A percentile compares a stretch with the other conserved stretches of the same genome.
phyloP scores from a whole-genome alignment of 2,113 vertebrate genomes.

The Melanerpes aurifrons region DNA sequence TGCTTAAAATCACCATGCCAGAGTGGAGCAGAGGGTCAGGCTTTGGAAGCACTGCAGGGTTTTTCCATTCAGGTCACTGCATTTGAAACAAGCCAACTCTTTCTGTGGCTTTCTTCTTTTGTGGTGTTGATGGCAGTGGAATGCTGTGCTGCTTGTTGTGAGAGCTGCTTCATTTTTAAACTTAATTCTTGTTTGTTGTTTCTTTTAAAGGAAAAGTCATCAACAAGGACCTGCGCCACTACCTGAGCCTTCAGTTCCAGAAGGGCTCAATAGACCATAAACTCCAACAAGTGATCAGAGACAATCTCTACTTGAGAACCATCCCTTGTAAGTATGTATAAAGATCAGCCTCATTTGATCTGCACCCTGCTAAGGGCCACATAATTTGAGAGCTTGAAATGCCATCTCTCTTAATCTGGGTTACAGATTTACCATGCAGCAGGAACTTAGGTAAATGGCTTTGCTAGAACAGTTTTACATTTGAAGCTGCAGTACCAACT shows the following conservation, averaged over 20 bases:
- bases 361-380: background rate
- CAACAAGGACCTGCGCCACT: constrained; percentile 96
- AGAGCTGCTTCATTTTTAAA: background rate
- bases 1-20: background rate
- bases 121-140: background rate
- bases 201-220: constrained; percentile 90
- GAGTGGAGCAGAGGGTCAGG: background rate
- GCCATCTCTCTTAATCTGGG: background rate
- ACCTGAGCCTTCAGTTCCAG: constrained; percentile 98
- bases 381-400: background rate
- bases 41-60: background rate
- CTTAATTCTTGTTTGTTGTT: background rate
- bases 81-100: background rate
- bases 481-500: background rate
- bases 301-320: constrained; percentile 98
- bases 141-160: background rate
- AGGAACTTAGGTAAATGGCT: background rate
- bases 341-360: background rate
- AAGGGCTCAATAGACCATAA: constrained; percentile 98
- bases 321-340: constrained; percentile 93
- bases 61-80: background rate
- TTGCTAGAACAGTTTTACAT: background rate
- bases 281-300: constrained; percentile 98
- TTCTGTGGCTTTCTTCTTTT: background rate
- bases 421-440: background rate